These are phyloP conservation scores for Muscicapa comitata DNA, from an alignment of 2,797 vertebrate genomes.

Conservation along the genomic window DNA sequence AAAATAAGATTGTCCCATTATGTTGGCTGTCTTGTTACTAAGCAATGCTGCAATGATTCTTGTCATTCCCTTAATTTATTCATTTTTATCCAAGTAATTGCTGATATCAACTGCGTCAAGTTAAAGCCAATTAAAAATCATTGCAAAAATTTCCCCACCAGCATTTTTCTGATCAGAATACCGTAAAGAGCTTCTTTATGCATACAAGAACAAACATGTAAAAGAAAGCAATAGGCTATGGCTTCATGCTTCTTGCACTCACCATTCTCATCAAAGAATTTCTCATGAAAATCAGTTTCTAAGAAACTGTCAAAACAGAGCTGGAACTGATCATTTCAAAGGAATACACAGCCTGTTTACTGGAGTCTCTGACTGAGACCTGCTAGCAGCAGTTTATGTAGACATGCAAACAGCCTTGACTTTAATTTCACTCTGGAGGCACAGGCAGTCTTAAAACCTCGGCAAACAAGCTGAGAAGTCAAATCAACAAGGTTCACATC, in stretches of 20 bases:
- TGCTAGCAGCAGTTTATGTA: slow-evolving; percentile 12
- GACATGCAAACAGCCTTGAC: slow-evolving; percentile 1
- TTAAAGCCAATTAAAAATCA: not conserved
- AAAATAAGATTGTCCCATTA: not conserved
- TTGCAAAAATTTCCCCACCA: not conserved
- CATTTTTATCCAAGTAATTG: not conserved
- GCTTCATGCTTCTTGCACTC: not conserved
- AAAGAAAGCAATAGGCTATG: not conserved
- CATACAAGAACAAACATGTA: not conserved
- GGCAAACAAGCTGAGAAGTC: not conserved
- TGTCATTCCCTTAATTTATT: not conserved
- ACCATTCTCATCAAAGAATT: not conserved
- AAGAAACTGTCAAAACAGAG: not conserved
- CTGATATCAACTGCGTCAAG: not conserved
- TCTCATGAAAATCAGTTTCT: not conserved
- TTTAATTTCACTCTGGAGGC: slow-evolving; percentile 48
- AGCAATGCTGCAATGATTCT: not conserved
- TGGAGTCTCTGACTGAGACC: not conserved
- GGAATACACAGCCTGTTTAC: not conserved
- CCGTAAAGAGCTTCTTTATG: not conserved
- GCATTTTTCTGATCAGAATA: not conserved
- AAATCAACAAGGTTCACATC: not conserved
- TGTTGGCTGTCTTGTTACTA: not conserved
- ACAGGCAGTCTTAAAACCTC: not conserved
- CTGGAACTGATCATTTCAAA: not conserved